Conservation (phyloP, 1,140 invertebrate genomes). For the Pseudomyrmex dendroicus region DNA sequence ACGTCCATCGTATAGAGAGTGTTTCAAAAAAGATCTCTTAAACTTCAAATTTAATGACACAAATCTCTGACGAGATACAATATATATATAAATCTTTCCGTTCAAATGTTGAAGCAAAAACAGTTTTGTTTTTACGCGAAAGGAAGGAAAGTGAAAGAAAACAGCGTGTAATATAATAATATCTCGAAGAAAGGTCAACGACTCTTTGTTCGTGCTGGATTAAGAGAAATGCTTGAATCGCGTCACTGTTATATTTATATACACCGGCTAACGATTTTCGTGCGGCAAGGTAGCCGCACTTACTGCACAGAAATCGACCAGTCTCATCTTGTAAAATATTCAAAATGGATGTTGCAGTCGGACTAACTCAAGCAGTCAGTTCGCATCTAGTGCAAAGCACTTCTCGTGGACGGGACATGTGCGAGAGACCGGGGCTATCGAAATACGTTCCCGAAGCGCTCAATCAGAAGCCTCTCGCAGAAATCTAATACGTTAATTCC, state of each 20-base stretch:
- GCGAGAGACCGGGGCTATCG: constrained; percentile 19
- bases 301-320: constrained; percentile 64
- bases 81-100: too few species aligned
- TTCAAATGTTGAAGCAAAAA: not conserved
- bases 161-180: not conserved
- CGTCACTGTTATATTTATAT: constrained; percentile 50
- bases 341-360: constrained; percentile 61
- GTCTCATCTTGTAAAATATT: constrained; percentile 65
- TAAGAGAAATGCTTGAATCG: not conserved
- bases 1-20: not conserved
- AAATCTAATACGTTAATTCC: not conserved
- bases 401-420: constrained; percentile 14
- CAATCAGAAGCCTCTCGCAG: constrained; percentile 20
- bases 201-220: not conserved
- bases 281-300: constrained; percentile 20
- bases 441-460: constrained; percentile 43
- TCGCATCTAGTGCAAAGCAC: constrained; percentile 17
- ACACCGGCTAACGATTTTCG: constrained; percentile 56
- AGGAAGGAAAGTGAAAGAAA: not conserved
- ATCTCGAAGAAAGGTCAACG: not conserved
- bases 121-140: not conserved
- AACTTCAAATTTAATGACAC: not conserved
- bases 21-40: not conserved
- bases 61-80: not conserved
- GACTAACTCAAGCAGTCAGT: constrained; percentile 46